Percentiles rank a stretch among this genome's conserved stretches.
These are phyloP conservation scores for Ancistrus triradiatus DNA, from an alignment of 2,113 vertebrate genomes.

Conservation along the genomic window DNA sequence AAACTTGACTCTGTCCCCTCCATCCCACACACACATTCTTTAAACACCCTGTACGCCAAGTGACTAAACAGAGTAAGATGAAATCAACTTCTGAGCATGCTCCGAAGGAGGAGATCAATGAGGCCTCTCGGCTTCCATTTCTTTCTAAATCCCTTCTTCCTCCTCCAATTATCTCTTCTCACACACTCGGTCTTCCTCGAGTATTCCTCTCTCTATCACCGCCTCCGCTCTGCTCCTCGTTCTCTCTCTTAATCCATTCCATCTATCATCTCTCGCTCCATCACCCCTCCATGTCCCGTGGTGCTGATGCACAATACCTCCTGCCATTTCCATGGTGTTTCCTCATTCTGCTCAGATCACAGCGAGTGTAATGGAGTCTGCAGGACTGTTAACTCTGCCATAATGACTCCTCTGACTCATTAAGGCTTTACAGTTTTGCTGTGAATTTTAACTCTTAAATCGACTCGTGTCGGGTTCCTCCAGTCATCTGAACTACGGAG, in stretches of 20 bases:
- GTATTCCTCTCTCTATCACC: slow-evolving; percentile 12
- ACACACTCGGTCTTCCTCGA: not conserved
- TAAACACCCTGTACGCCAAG: too few relatives aligned
- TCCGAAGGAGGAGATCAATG: too few relatives aligned
- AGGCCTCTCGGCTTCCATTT: not conserved
- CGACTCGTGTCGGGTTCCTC: too few relatives aligned
- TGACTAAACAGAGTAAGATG: too few relatives aligned
- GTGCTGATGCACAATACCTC: not conserved
- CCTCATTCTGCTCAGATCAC: slow-evolving; percentile 14
- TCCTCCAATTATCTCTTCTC: not conserved
- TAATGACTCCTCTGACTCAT: not conserved
- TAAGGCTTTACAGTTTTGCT: not conserved
- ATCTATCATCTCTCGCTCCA: too few relatives aligned
- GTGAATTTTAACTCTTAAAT: not conserved
- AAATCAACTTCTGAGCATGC: too few relatives aligned
- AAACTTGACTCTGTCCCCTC: too few relatives aligned
- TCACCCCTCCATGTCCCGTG: slow-evolving; percentile 18
- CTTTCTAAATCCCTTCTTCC: not conserved
- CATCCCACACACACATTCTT: too few relatives aligned
- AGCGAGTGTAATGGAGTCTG: slow-evolving; percentile 6
- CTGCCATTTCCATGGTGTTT: slow-evolving; percentile 15
- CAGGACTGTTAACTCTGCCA: not conserved
- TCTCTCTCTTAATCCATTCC: slow-evolving; percentile 6
- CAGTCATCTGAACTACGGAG: too few relatives aligned
- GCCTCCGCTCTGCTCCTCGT: slow-evolving; percentile 21